Base-by-base conservation (phyloP, 92 coral and sea anemone species). In the Isaurus tuberculatus region DNA sequence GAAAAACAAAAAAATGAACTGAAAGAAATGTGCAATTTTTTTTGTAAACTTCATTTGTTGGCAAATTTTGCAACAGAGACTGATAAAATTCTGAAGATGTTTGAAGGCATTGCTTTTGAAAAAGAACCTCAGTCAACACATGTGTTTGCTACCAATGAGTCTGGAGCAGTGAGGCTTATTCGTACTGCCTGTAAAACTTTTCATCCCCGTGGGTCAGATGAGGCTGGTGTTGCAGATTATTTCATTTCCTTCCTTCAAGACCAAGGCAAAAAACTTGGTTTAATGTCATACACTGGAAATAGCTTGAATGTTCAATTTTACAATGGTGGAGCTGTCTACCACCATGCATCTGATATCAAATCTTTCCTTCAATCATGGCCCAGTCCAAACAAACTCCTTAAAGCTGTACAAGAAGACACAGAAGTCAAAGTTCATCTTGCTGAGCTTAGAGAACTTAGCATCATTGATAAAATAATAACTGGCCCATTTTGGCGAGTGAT, bases 401-500 rank as follows among this genome's bases (percentile, higher is more conserved):
- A 81, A 73, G 75, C 72, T 66, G 85, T 68, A 30, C 63, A 65
- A 65, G 72, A 81, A 65, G 85, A 64, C 75, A 81, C 66, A 28
- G 65, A 66, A 81, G 61, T 32, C 20, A 37, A 30, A 63, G 77
- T 81, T 36, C 72, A 68, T 73, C 57, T 81, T 8, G 75, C 74
- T 37, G 85, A 61, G 66, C 33, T 81, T 29, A 40, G 77, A 30
- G 85, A 60, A 34, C 64, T 81, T 31, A 75, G 74, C 30, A 81
- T 65, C 30, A 19, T 81, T 57, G 85, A 81, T 15, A 66, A 65
- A 30, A 16, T 79, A 29, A 73, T 81, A 61, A 67, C 85, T 66
- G 85, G 85, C 65, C 85, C 85, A 58, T 81, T 81, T 57, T 44
- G 70, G n/a, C 70, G 85, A 40, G 51, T 81, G 29, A 34, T 73